Evolutionary conservation across 2,797 vertebrate genomes (phyloP).

Genomic region (Sphenopsis melanotis): DNA sequence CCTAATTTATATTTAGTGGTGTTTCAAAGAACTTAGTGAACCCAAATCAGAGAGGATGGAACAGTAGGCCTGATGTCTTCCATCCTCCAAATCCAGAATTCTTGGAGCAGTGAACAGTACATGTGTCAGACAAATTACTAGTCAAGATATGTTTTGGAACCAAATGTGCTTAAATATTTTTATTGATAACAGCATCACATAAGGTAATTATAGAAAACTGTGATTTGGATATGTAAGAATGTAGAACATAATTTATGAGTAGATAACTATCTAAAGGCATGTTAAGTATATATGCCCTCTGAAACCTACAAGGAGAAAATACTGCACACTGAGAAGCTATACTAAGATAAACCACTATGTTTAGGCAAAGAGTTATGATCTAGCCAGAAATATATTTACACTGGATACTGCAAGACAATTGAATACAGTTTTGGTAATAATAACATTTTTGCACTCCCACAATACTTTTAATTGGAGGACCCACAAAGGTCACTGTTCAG

Average conservation of each 20-base stretch:
- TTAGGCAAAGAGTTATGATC: background rate
- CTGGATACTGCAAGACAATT: background rate
- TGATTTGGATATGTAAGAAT: background rate
- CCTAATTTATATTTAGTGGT: background rate
- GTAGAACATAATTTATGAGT: background rate
- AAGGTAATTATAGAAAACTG: background rate
- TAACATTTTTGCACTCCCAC: background rate
- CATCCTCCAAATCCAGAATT: background rate
- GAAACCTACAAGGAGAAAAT: background rate
- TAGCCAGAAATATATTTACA: background rate
- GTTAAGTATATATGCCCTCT: background rate
- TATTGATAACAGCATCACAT: background rate
- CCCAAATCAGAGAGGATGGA: background rate
- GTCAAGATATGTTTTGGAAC: background rate
- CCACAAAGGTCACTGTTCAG: background rate
- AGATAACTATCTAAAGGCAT: background rate
- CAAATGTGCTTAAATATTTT: background rate
- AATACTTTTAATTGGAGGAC: background rate
- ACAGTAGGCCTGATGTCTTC: background rate
- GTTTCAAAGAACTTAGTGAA: background rate
- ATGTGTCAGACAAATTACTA: background rate
- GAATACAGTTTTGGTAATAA: background rate
- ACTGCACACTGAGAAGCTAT: background rate
- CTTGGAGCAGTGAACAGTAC: background rate
- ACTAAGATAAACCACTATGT: background rate